Evolutionary conservation across 2,797 vertebrate species (phyloP), one percentile per base, ranked within the genome.

Genomic region (Sorex maritimensis): DNA sequence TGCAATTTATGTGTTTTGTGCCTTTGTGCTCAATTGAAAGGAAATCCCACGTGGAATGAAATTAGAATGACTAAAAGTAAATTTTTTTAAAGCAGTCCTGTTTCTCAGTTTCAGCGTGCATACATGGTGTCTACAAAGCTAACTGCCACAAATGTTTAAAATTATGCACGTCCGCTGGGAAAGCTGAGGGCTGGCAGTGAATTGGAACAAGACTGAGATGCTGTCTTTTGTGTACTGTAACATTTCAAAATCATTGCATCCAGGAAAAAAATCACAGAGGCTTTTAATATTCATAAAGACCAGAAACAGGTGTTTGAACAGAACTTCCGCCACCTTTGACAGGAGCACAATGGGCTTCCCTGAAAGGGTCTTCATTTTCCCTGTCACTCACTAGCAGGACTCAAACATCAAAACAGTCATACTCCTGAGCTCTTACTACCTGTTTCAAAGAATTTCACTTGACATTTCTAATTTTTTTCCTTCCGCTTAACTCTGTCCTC

Each of bases 251-350:
- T 94, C 88, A 28, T 92, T 92, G 26, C 63, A 97, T 85, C 90
- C 86, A 46, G 67, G 34, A 80, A 75, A 92, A 52, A 95, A 72
- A 58, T 88, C 86, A 96, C 86, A 93, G 90, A 92, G 90, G 55
- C 17, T 38, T 69, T 96, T 96, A 88, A 77, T 90, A 69, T 94
- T 97, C 93, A 93, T 91, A 95, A 96, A 94, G 92, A 97, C 96
- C 95, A 94, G 52, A 97, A 97, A 94, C 19, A 77, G 67, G 46
- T 95, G 26, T 96, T 97, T 97, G 95, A 96, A 96, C 69, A 90
- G 96, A 90, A 30, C 67, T 95, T 82, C 85, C 88, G 93, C 82
- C 41, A 87, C 82, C 96, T 97, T 88, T 97, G 84, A 93, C 94
- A 90, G 92, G 55, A 97, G 65, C 92, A 96, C 96, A 96, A 91